phyloP scores from a whole-genome alignment of 2,113 vertebrate genomes.

The Seriola quinqueradiata region DNA sequence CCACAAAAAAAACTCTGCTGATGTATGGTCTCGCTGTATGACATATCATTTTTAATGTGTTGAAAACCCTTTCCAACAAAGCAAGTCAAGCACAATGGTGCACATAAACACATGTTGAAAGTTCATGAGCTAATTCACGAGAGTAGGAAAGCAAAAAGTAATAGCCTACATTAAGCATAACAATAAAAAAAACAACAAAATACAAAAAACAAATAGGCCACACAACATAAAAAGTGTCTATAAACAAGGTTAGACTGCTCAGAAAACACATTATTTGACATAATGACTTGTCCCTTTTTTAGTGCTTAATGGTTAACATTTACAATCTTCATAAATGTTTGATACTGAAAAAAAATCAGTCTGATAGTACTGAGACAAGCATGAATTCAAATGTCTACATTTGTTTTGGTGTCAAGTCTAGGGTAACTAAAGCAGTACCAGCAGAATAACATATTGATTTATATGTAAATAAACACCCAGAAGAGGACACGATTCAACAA shows the following conservation, averaged over 20 bases:
- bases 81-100: constrained; percentile 88
- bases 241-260: constrained; percentile 66
- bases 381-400: constrained; percentile 62
- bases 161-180: constrained; percentile 64
- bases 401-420: constrained; percentile 88
- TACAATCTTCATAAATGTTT: constrained; percentile 84
- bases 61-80: constrained; percentile 78
- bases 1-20: constrained; percentile 47
- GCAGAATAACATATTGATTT: constrained; percentile 61
- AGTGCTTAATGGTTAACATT: constrained; percentile 62
- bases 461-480: constrained; percentile 38
- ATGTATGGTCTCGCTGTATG: constrained; percentile 58
- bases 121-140: constrained; percentile 91
- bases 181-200: constrained; percentile 43
- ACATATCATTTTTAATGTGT: constrained; percentile 78
- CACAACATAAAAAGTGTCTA: constrained; percentile 67
- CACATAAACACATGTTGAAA: constrained; percentile 93
- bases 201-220: constrained; percentile 69
- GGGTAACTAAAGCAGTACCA: constrained; percentile 74
- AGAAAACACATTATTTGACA: constrained; percentile 67
- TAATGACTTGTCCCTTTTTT: constrained; percentile 56
- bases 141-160: constrained; percentile 79
- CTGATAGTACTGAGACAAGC: constrained; percentile 59
- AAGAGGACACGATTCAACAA: constrained; percentile 47
- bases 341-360: constrained; percentile 84